phyloP scores from a whole-genome alignment of 1,140 invertebrate species.

The Laupala kohalensis region DNA sequence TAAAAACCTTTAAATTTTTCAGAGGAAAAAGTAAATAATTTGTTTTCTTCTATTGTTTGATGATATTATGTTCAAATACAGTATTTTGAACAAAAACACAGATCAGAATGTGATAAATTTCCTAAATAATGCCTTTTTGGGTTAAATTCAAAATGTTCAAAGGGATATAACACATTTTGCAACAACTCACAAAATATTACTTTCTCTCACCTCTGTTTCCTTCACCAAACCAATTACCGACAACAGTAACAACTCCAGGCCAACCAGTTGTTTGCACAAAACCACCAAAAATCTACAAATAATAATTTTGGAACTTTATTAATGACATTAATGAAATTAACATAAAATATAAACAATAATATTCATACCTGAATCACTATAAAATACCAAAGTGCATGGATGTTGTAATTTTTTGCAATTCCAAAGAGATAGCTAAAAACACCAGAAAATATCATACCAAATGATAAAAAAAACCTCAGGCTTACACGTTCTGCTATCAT shows the following conservation, averaged over 20 bases:
- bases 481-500: conserved; percentile 86
- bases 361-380: conserved; percentile 62
- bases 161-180: too few species aligned
- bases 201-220: conserved; percentile 61
- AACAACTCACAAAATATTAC: too few species aligned
- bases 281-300: conserved; percentile 57
- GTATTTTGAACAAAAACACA: too few species aligned
- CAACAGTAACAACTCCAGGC: conserved; percentile 84
- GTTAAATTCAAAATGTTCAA: too few species aligned
- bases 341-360: background rate
- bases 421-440: conserved; percentile 83
- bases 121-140: too few species aligned
- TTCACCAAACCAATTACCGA: conserved; percentile 94
- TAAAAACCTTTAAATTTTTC: too few species aligned
- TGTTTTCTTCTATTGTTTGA: too few species aligned
- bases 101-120: too few species aligned
- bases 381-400: conserved; percentile 78
- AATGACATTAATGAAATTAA: conserved; percentile 1
- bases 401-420: conserved; percentile 63
- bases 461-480: conserved; percentile 74
- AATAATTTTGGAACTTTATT: background rate
- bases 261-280: conserved; percentile 83
- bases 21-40: too few species aligned
- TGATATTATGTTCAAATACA: too few species aligned
- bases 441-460: conserved; percentile 84